Conservation (phyloP, 2,113 vertebrate species). For the Carettochelys insculpta region DNA sequence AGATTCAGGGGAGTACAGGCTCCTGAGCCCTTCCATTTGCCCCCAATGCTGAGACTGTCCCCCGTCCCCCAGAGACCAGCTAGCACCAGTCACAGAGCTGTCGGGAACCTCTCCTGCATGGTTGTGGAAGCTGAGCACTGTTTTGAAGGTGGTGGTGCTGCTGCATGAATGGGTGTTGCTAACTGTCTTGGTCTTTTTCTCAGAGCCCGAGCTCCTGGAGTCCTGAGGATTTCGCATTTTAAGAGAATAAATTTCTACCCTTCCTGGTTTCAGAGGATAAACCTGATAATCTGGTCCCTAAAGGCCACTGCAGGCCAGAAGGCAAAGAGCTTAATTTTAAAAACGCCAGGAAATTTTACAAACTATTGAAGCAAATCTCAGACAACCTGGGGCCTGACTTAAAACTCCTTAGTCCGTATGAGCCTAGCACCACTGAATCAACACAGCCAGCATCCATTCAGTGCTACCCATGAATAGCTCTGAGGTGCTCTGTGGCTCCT, state of each 20-base stretch:
- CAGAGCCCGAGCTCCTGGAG: neutral
- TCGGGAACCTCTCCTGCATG: conserved; percentile 22
- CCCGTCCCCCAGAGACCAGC: no score
- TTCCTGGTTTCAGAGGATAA: conserved; percentile 11
- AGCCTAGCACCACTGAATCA: neutral
- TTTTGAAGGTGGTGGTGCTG: neutral
- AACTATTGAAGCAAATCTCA: neutral
- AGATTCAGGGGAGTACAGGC: neutral
- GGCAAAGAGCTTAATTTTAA: neutral
- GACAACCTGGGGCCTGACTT: neutral
- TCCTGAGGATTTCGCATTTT: neutral
- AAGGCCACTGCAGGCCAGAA: neutral
- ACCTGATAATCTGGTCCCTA: neutral
- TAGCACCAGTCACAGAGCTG: neutral
- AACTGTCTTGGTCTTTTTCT: neutral
- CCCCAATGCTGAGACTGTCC: neutral
- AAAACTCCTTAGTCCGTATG: neutral
- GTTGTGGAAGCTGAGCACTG: conserved; percentile 3
- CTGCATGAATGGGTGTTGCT: neutral
- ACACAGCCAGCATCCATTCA: neutral
- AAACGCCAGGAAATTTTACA: neutral
- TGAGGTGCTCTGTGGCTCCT: neutral
- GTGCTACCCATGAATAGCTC: neutral
- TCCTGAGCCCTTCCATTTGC: neutral
- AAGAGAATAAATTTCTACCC: neutral